phyloP scores from a whole-genome alignment of 2,113 vertebrate genomes.

The Sphaerodactylus townsendi region DNA sequence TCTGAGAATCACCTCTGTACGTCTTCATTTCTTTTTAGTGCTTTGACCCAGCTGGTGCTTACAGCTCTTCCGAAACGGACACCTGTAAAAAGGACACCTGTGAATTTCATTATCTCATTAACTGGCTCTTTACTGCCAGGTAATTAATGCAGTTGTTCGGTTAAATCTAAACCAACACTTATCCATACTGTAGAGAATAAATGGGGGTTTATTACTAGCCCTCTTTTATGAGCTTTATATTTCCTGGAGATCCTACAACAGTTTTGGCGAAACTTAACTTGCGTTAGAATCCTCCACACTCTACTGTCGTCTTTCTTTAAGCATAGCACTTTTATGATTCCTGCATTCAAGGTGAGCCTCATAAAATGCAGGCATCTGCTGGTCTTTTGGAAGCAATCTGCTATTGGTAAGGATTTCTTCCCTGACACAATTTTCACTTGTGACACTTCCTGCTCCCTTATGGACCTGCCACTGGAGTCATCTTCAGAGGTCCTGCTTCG shows the following conservation, averaged over 20 bases:
- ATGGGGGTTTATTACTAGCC: not conserved
- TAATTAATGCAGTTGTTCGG: constrained; percentile 30
- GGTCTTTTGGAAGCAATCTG: too few relatives aligned
- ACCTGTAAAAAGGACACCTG: constrained; percentile 8
- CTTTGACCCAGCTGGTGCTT: constrained; percentile 9
- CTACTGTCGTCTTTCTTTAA: not conserved
- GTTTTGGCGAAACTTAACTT: not conserved
- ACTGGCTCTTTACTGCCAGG: not conserved
- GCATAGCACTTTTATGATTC: too few relatives aligned
- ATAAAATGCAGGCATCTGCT: too few relatives aligned
- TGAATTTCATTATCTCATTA: constrained; percentile 29
- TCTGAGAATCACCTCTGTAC: not conserved
- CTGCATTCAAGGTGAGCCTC: too few relatives aligned
- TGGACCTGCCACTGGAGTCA: too few relatives aligned
- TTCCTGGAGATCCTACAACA: not conserved
- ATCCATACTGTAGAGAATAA: not conserved
- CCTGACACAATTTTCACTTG: too few relatives aligned
- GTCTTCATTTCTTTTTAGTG: constrained; percentile 8
- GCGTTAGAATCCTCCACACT: not conserved
- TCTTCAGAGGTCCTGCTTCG: too few relatives aligned
- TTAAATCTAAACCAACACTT: constrained; percentile 26
- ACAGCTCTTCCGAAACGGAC: not conserved
- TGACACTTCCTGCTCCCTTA: too few relatives aligned
- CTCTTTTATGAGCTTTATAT: not conserved
- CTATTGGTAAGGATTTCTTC: too few relatives aligned